Base-by-base conservation (phyloP, 2,888 invertebrate genomes). In the Hemicrepidius hirtus region DNA sequence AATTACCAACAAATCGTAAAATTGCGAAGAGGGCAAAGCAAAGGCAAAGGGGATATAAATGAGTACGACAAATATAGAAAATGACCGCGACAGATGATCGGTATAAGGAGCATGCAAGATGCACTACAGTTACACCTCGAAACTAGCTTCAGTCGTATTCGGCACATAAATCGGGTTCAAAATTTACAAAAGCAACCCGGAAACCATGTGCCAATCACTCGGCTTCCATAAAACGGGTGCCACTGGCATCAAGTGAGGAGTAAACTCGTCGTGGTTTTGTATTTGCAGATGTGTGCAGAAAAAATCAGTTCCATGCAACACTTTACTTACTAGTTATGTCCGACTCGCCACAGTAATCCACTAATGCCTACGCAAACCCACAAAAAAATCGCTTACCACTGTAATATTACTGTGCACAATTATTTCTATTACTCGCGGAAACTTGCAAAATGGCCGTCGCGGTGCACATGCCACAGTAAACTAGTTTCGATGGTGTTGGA, bases 391-490 rank as follows among this genome's bases (percentile, higher is more conserved):
- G 85, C 90, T 90, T 90, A 90, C 89, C 90, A 88, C 88, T 88
- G 86, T 50, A 40, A 86, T 86, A 88, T 88, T 88, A 88, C 88
- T 88, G 88, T 85, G 85, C 86, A 86, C 86, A 89, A 89, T 88
- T 89, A 87, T 49, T 87, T 89, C 89, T 88, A 89, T 89, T 89
- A 89, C 90, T 88, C 89, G 88, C 89, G 87, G 88, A 90, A 88
- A 90, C 89, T 87, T 89, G 89, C 89, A 91, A 91, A 91, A 91
- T 91, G 91, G 91, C 91, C 89, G 91, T 90, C 89, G 87, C 88
- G 87, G 88, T 90, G 90, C 90, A 90, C 90, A 90, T 90, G 90
- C 90, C 90, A 90, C 88, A 85, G 87, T 88, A 86, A 87, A 87
- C 87, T 85, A 83, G 88, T 88, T 88, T 88, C 88, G 86, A 87